phyloP scores from a whole-genome alignment of 2,113 vertebrate genomes.

The Oncorhynchus gorbuscha region DNA sequence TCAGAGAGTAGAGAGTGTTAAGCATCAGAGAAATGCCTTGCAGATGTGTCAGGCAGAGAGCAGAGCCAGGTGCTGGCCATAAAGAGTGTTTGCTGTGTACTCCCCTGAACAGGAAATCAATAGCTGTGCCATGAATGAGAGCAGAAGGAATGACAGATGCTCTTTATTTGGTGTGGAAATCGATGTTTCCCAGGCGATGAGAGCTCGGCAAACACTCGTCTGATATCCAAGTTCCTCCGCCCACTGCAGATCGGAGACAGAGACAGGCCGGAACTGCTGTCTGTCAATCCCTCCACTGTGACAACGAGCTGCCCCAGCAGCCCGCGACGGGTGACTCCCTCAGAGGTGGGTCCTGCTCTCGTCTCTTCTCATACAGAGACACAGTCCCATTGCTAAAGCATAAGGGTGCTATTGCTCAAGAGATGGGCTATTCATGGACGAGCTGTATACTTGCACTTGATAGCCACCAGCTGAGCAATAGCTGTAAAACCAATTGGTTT shows the following conservation, averaged over 20 bases:
- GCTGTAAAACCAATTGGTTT: too few species aligned
- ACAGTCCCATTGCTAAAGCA: background rate
- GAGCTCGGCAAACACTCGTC: constrained; percentile 68
- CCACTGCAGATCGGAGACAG: constrained; percentile 71
- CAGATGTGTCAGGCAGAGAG: constrained; percentile 21
- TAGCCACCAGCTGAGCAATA: too few species aligned
- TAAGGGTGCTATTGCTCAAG: too few species aligned
- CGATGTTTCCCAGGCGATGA: constrained; percentile 81
- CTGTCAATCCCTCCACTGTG: constrained; percentile 75
- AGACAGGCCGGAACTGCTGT: constrained; percentile 71
- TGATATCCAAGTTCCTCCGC: constrained; percentile 77
- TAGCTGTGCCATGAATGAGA: constrained; percentile 53
- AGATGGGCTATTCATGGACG: background rate
- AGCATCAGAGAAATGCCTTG: constrained; percentile 24
- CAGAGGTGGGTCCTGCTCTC: constrained; percentile 71
- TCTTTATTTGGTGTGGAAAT: constrained; percentile 68
- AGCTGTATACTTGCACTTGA: background rate
- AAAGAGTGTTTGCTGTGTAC: constrained; percentile 30
- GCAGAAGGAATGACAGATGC: constrained; percentile 57
- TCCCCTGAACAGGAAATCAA: constrained; percentile 52
- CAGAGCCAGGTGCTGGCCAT: constrained; percentile 10
- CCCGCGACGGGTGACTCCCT: constrained; percentile 80
- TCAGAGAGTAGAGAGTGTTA: constrained; percentile 20
- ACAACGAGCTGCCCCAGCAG: constrained; percentile 70
- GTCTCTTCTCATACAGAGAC: background rate